Conservation (phyloP, 2,797 vertebrate species). For the Sebastes vulpes region DNA sequence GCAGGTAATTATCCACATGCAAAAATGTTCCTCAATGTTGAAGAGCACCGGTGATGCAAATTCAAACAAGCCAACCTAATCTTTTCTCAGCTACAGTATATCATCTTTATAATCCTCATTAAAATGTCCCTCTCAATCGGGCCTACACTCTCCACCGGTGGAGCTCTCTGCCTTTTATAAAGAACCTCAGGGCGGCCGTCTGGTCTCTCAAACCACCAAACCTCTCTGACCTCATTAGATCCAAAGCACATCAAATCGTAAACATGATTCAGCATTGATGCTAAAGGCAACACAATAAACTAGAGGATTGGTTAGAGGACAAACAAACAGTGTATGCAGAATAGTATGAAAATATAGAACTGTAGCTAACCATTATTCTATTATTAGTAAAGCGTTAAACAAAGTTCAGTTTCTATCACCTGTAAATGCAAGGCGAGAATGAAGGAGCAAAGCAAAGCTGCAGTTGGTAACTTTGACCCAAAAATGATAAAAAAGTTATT, state of each 20-base stretch:
- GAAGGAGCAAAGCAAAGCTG: too few relatives aligned
- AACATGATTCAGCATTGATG: conserved; percentile 16
- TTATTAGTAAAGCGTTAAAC: too few relatives aligned
- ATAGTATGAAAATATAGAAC: background rate
- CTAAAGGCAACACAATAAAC: background rate
- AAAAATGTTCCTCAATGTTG: conserved; percentile 1
- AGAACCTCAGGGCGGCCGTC: background rate
- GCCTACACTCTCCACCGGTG: background rate
- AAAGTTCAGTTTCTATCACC: too few relatives aligned
- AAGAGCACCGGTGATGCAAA: conserved; percentile 1
- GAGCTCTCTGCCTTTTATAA: conserved; percentile 3
- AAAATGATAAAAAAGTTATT: too few relatives aligned
- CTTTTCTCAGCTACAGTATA: background rate
- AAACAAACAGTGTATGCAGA: background rate
- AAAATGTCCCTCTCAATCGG: background rate
- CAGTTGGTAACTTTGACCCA: too few relatives aligned
- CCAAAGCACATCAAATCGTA: background rate
- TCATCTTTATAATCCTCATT: background rate
- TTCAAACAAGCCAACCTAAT: background rate
- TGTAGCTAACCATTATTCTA: too few relatives aligned
- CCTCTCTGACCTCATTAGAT: conserved; percentile 26
- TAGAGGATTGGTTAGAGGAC: background rate
- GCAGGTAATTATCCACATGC: conserved; percentile 23
- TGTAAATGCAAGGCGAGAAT: too few relatives aligned
- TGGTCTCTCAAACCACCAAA: background rate